Conservation (phyloP, 1,140 invertebrate species). For the Liolophura sinensis region DNA sequence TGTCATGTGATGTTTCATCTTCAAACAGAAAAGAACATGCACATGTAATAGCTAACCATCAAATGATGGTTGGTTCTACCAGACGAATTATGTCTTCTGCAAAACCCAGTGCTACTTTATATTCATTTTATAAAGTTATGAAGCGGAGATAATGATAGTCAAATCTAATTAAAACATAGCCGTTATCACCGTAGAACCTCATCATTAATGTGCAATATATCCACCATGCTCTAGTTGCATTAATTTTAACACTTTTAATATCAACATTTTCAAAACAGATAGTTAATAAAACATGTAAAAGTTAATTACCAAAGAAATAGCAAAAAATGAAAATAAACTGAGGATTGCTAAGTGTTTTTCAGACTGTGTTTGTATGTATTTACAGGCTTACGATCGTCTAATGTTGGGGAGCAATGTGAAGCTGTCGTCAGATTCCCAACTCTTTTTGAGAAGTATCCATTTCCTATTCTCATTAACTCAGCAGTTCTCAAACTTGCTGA, state of each 20-base stretch:
- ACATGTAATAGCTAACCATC: too few species aligned
- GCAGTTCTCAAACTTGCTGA: slow-evolving; percentile 93
- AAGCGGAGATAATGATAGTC: too few species aligned
- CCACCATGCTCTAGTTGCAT: not conserved
- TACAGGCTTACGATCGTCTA: slow-evolving; percentile 81
- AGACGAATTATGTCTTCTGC: too few species aligned
- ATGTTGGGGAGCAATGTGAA: slow-evolving; percentile 94
- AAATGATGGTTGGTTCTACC: too few species aligned
- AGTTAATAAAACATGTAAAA: not conserved
- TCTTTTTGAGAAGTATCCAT: slow-evolving; percentile 95
- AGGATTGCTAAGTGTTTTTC: not conserved
- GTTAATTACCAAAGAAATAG: not conserved
- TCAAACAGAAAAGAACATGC: too few species aligned
- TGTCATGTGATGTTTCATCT: too few species aligned
- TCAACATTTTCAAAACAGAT: not conserved
- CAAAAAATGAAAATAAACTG: not conserved
- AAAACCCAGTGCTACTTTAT: too few species aligned
- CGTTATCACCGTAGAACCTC: not conserved
- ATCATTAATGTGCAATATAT: not conserved
- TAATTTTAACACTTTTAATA: not conserved
- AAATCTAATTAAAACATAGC: too few species aligned
- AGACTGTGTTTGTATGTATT: slow-evolving; percentile 42
- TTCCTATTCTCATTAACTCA: slow-evolving; percentile 96
- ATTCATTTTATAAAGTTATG: too few species aligned
- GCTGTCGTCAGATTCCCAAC: slow-evolving; percentile 92